A percentile compares a stretch with the other conserved stretches of the same genome.
Conservation (phyloP, 2,797 vertebrate species). For the Spea hammondii region DNA sequence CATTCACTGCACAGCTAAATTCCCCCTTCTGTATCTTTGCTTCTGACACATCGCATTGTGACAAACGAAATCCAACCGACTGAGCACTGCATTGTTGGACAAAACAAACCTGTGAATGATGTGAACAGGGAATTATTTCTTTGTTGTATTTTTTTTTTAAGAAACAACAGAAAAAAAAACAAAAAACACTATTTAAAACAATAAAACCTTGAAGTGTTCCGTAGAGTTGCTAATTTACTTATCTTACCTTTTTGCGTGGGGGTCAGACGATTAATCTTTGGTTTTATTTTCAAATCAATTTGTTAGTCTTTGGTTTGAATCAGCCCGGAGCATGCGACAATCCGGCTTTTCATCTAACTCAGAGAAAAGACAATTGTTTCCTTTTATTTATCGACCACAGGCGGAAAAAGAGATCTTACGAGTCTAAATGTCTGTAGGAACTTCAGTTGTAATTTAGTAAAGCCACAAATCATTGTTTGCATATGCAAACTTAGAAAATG, state of each 20-base stretch:
- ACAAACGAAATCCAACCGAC: constrained; percentile 35
- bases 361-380: constrained; percentile 39
- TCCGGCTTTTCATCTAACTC: constrained; percentile 39
- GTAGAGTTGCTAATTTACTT: constrained; percentile 5
- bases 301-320: constrained; percentile 34
- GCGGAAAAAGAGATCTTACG: constrained; percentile 27
- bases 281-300: constrained; percentile 36
- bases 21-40: constrained; percentile 14
- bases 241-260: background rate
- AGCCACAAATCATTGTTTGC: background rate
- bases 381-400: constrained; percentile 34
- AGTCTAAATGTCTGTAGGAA: constrained; percentile 7
- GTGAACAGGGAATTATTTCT: constrained; percentile 60
- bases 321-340: constrained; percentile 20
- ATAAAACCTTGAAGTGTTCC: background rate
- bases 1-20: constrained; percentile 14
- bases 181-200: constrained; percentile 39
- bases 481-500: background rate
- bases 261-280: constrained; percentile 18
- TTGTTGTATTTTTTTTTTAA: constrained; percentile 49
- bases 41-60: constrained; percentile 36
- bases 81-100: background rate
- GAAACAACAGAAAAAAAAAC: constrained; percentile 41
- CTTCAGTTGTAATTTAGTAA: background rate
- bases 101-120: constrained; percentile 15